Conservation (phyloP, 2,113 vertebrate genomes). For the Mus musculus region DNA sequence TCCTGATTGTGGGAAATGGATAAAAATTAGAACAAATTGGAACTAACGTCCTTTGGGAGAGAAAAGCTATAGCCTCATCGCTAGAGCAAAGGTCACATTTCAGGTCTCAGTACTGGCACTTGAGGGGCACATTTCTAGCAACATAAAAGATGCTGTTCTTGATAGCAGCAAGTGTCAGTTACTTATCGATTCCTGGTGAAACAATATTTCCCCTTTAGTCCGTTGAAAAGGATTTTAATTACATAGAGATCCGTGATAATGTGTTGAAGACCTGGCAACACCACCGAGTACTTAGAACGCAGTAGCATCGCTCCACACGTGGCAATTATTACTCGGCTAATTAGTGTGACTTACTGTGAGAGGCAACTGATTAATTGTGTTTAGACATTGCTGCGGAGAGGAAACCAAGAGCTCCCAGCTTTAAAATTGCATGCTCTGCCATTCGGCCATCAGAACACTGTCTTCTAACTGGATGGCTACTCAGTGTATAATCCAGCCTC, state of each 20-base stretch:
- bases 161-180: conserved; percentile 56
- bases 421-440: conserved; percentile 67
- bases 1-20: conserved; percentile 26
- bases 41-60: conserved; percentile 43
- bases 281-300: conserved; percentile 77
- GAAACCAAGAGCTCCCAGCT: conserved; percentile 75
- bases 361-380: conserved; percentile 81
- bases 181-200: conserved; percentile 75
- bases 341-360: conserved; percentile 84
- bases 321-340: conserved; percentile 85
- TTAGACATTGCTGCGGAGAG: conserved; percentile 75
- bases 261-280: conserved; percentile 78
- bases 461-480: conserved; percentile 46
- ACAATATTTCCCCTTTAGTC: conserved; percentile 68
- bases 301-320: conserved; percentile 80
- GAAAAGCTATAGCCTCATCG: background rate
- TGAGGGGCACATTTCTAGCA: background rate
- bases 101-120: background rate
- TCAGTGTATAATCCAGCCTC: conserved; percentile 41
- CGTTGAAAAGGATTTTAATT: conserved; percentile 82
- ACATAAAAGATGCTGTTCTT: conserved; percentile 39
- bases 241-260: conserved; percentile 81
- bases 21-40: conserved; percentile 46
- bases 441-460: conserved; percentile 78
- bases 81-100: conserved; percentile 22